phyloP scores from a whole-genome alignment of 1,140 invertebrate genomes.

The Drosophila hydei region DNA sequence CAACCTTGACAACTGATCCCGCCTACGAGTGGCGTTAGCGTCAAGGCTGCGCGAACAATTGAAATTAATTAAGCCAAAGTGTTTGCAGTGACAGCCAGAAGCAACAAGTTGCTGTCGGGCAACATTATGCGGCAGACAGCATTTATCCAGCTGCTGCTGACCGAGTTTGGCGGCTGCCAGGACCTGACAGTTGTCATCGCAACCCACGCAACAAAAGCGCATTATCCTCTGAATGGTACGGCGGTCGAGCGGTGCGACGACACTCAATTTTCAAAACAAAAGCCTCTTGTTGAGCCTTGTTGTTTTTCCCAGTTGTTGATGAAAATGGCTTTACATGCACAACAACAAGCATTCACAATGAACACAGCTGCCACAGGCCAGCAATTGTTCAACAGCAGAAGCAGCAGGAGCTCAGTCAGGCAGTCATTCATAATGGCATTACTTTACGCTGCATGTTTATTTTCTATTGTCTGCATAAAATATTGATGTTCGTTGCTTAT shows the following conservation, averaged over 20 bases:
- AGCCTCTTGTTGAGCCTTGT: slow-evolving; percentile 55
- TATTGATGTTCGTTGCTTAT: slow-evolving; percentile 13
- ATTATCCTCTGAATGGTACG: slow-evolving; percentile 37
- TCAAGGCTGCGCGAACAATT: slow-evolving; percentile 45
- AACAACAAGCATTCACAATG: slow-evolving; percentile 49
- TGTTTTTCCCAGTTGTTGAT: slow-evolving; percentile 52
- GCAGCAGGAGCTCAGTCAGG: not conserved
- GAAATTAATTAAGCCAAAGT: slow-evolving; percentile 71
- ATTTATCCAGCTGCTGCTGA: slow-evolving; percentile 16
- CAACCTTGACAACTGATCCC: slow-evolving; percentile 9
- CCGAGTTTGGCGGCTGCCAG: slow-evolving; percentile 21
- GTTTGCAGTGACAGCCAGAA: slow-evolving; percentile 43
- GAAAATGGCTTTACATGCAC: slow-evolving; percentile 73
- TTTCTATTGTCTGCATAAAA: slow-evolving; percentile 11
- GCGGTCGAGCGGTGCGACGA: not conserved
- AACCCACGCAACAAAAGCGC: slow-evolving; percentile 26
- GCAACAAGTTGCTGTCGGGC: slow-evolving; percentile 60
- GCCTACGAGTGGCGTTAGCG: slow-evolving; percentile 21
- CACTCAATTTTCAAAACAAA: slow-evolving; percentile 42
- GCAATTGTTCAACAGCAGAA: not conserved
- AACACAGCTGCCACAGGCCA: slow-evolving; percentile 17
- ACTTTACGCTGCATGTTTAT: not conserved
- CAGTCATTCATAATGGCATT: slow-evolving; percentile 5
- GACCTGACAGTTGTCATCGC: slow-evolving; percentile 33
- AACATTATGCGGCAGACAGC: not conserved